Base-by-base conservation (phyloP, 2,888 invertebrate genomes). In the Metacarcinus magister region DNA sequence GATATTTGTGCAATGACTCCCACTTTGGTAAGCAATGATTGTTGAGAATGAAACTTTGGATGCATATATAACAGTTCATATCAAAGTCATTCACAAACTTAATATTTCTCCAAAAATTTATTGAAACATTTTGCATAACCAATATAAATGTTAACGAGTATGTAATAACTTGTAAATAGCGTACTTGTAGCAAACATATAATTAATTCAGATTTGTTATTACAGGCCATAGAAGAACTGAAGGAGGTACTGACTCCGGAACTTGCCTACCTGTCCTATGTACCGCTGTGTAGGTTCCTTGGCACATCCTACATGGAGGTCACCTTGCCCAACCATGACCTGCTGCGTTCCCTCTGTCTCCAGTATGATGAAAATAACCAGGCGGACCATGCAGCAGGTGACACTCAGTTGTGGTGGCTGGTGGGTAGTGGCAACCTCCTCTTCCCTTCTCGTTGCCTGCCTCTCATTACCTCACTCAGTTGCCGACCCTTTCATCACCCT, bases 241-340 rank as follows among this genome's bases (percentile, higher is more conserved):
- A 98, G 87, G 98, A 98, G 97, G 99, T 99, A 0, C 99, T 99
- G 97, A 98, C 98, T 32, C 98, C 98, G 3, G 98, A 99, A 97
- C 98, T 99, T 96, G 99, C 99, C 0, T 98, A 99, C 97, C 98
- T 98, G 95, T 98, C 99, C 0, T 99, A 99, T 97, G 97, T 98
- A 94, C 97, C 98, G 23, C 97, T 98, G 96, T 98, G 98, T 96
- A 97, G 97, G 94, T 97, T 98, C 94, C 97, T 97, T 97, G 98
- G 98, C 97, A 97, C 96, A 16, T 95, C 95, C 5, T 95, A 96
- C 43, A 96, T 97, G 93, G 97, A 97, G n/a, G 95, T 93, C 39
- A 95, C 95, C 60, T 93, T 97, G 46, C 96, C 96, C 32, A 97
- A 97, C 87, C 95, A 97, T 82, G 96, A 96, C 23, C 96, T 97